Conservation (phyloP, 2,113 vertebrate genomes). For the Bubo scandiacus region DNA sequence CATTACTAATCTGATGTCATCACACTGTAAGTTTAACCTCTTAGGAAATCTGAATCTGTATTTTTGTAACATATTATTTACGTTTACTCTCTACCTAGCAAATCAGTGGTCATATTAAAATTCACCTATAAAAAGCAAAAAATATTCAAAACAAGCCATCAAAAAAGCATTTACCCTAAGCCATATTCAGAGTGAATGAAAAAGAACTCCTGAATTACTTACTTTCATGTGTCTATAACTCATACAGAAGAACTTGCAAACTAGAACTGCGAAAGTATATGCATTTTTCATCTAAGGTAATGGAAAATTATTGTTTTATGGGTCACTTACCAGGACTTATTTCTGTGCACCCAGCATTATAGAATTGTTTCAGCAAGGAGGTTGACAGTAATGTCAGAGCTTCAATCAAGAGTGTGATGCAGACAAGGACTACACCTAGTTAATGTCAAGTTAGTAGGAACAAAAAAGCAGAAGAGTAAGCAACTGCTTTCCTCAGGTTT, state of each 20-base stretch:
- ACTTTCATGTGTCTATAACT: slow-evolving; percentile 40
- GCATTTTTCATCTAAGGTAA: slow-evolving; percentile 51
- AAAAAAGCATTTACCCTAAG: slow-evolving; percentile 24
- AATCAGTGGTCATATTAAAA: neutral
- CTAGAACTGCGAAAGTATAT: neutral
- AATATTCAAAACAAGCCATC: slow-evolving; percentile 13
- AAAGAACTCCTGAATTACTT: slow-evolving; percentile 33
- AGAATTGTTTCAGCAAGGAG: neutral
- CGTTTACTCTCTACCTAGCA: neutral
- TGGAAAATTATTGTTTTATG: slow-evolving; percentile 52
- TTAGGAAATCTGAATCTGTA: neutral
- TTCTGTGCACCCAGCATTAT: neutral
- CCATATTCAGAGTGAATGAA: slow-evolving; percentile 34
- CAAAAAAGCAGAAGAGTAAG: neutral
- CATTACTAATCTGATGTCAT: neutral
- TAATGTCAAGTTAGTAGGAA: neutral
- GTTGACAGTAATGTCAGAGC: neutral
- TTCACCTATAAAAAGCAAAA: neutral
- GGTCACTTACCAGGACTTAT: neutral
- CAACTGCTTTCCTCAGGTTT: neutral
- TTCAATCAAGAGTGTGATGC: neutral
- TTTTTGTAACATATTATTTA: neutral
- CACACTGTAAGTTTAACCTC: neutral
- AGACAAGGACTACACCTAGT: neutral
- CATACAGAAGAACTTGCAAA: neutral